Percentiles rank a stretch among this genome's conserved stretches.
These are phyloP conservation scores for Hydrotaea cyrtoneurina DNA, from an alignment of 2,888 invertebrate genomes.

Conservation along the genomic window DNA sequence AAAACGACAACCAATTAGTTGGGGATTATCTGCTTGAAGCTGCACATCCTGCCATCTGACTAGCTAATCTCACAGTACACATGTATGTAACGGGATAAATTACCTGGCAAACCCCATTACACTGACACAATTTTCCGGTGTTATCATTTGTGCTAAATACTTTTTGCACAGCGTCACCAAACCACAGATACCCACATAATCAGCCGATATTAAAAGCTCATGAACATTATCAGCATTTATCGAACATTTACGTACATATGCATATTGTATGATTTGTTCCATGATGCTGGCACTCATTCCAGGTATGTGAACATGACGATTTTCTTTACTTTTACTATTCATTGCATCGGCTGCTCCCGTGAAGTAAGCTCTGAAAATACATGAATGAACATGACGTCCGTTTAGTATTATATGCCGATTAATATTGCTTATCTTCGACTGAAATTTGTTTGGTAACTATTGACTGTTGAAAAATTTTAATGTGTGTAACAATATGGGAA, in stretches of 20 bases:
- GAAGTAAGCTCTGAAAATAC: slow-evolving; percentile 74
- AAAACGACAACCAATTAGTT: slow-evolving; percentile 57
- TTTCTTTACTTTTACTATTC: slow-evolving; percentile 79
- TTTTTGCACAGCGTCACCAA: slow-evolving; percentile 91
- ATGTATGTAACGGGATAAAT: neutral
- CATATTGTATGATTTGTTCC: slow-evolving; percentile 90
- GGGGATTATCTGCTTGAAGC: slow-evolving; percentile 49
- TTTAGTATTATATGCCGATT: no score
- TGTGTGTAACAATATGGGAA: no score
- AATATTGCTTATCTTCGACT: no score
- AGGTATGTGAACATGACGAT: slow-evolving; percentile 87
- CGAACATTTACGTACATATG: slow-evolving; percentile 90
- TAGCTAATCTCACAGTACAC: neutral
- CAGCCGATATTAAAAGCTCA: slow-evolving; percentile 90
- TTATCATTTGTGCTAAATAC: slow-evolving; percentile 86
- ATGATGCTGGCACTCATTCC: slow-evolving; percentile 90
- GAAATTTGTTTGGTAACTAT: no score
- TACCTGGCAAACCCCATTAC: slow-evolving; percentile 92
- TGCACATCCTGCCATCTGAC: neutral
- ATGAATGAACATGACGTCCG: no score
- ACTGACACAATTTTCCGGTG: slow-evolving; percentile 90
- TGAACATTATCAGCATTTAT: slow-evolving; percentile 90
- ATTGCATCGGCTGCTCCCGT: slow-evolving; percentile 69
- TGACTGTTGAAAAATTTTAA: no score
- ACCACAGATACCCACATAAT: slow-evolving; percentile 92